Base-by-base conservation (phyloP, 2,888 invertebrate genomes). In the Troglohyphantes excavatus region DNA sequence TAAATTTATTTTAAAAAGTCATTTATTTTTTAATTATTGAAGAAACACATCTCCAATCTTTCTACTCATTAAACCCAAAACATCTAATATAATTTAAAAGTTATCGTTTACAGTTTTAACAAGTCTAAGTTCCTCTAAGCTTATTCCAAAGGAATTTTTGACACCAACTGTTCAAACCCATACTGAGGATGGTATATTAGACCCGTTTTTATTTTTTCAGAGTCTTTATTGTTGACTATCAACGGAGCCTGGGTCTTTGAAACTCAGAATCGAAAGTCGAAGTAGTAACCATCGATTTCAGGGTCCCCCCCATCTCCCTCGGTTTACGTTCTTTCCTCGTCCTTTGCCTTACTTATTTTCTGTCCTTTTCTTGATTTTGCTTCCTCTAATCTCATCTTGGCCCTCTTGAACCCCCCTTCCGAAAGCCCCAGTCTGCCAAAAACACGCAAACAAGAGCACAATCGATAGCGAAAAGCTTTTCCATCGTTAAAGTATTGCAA, bases 401-500 rank as follows among this genome's bases (percentile, higher is more conserved):
- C 39, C 65, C 79, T 70, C 79, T 29, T 39, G 72, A n/a, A 3
- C 29, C 46, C 72, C 29, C 46, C 53, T 72, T 70, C 68, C 33
- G 39, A 87, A 81, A 72, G 72, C 73, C 87, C 81, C 79, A 87
- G 87, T 81, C 87, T 87, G 87, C 87, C 87, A 87, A 87, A 87
- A 87, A 87, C 87, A 87, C 87, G 87, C 87, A 87, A 87, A 87
- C 87, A 87, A 87, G 87, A 87, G 65, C 78, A 46, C 63, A 87
- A 87, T 87, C 79, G 81, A 87, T 87, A 79, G 23, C 63, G 87
- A 46, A 79, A 87, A 79, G 87, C 65, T 87, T 87, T 79, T 43
- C 72, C 81, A 73, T 87, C 87, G 87, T 87, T 87, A 87, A 87
- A 87, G 87, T 87, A 87, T 87, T 87, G 87, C 75, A 85, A 85